These are phyloP conservation scores for Daphoenositta chrysoptera DNA, from an alignment of 2,113 vertebrate species.

Conservation along the genomic window DNA sequence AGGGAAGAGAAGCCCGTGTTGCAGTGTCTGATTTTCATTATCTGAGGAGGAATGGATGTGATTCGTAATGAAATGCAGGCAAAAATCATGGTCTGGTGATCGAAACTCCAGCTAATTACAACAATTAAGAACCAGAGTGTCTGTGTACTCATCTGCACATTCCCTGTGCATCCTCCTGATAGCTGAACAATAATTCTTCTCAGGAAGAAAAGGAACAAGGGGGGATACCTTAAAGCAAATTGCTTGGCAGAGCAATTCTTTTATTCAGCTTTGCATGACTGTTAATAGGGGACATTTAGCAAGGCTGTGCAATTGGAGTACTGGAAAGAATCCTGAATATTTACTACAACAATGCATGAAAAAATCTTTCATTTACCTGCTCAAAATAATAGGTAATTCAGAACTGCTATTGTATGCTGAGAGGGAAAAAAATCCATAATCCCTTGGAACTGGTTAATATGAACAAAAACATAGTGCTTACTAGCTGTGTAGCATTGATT, in stretches of 20 bases:
- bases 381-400: conserved; percentile 17
- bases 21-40: not conserved
- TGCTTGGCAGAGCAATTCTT: not conserved
- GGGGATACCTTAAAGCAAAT: conserved; percentile 2
- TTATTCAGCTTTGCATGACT: not conserved
- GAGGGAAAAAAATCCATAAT: conserved; percentile 8
- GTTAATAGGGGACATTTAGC: not conserved
- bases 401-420: conserved; percentile 33
- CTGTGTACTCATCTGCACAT: not conserved
- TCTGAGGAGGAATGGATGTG: not conserved
- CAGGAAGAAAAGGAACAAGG: not conserved
- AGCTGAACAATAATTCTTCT: not conserved
- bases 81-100: conserved; percentile 1
- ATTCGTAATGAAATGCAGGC: not conserved
- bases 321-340: not conserved
- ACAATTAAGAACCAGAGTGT: not conserved
- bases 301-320: not conserved
- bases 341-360: not conserved
- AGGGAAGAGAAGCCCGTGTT: not conserved
- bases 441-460: conserved; percentile 27
- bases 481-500: conserved; percentile 57
- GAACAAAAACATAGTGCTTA: conserved; percentile 47
- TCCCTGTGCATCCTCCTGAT: not conserved
- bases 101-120: not conserved
- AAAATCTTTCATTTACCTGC: conserved; percentile 29